Evolutionary conservation across 2,113 vertebrate genomes (phyloP).

Genomic region (Dipodomys ordii): DNA sequence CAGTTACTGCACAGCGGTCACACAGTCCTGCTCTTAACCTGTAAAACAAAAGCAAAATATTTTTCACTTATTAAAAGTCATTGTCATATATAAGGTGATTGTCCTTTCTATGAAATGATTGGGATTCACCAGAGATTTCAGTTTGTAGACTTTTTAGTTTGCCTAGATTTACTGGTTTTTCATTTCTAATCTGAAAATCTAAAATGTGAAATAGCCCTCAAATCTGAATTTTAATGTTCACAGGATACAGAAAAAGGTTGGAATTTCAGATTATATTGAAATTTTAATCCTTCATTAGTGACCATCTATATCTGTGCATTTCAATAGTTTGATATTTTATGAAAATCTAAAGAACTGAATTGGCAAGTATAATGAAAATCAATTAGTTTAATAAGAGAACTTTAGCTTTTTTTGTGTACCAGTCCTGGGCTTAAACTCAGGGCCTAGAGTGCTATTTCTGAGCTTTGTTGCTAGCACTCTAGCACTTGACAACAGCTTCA

Average conservation of each 20-base stretch:
- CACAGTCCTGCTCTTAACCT: slow-evolving; percentile 93
- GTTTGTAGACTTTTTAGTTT: background rate
- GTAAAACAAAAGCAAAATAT: slow-evolving; percentile 61
- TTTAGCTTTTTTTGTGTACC: background rate
- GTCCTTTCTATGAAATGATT: background rate
- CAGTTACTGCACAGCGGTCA: slow-evolving; percentile 92
- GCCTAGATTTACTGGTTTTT: background rate
- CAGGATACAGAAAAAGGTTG: background rate
- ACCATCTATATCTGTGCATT: background rate
- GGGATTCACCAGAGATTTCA: background rate
- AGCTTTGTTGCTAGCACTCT: too few relatives aligned
- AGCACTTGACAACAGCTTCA: too few relatives aligned
- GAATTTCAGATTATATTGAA: background rate
- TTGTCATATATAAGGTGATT: background rate
- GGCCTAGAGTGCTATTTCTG: too few relatives aligned
- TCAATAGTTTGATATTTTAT: slow-evolving; percentile 47
- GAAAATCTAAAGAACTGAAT: slow-evolving; percentile 31
- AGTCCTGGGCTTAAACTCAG: too few relatives aligned
- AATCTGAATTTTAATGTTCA: background rate
- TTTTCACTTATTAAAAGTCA: slow-evolving; percentile 19
- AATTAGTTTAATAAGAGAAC: background rate
- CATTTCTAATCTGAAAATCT: background rate
- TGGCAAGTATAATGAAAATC: slow-evolving; percentile 24
- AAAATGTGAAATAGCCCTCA: background rate
- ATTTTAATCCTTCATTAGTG: background rate